Evolutionary conservation across 1,140 invertebrate species (phyloP).

Genomic region (Aphis gossypii): DNA sequence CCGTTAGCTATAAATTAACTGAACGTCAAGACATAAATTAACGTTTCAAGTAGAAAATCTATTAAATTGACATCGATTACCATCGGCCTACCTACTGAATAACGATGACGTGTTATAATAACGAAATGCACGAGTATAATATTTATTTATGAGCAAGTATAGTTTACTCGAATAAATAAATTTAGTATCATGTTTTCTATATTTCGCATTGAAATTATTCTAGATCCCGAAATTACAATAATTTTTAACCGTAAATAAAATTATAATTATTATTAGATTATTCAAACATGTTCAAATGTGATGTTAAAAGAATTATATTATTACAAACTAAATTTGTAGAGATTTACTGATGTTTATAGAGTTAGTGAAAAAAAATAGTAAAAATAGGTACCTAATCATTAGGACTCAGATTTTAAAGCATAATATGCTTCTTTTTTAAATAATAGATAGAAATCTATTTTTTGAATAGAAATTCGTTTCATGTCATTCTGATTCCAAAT

Average conservation of each 20-base stretch:
- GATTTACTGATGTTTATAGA: too few species aligned
- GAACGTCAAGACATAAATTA: background rate
- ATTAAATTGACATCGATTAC: background rate
- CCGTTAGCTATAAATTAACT: background rate
- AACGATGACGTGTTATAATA: background rate
- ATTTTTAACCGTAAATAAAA: background rate
- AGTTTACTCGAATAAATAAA: background rate
- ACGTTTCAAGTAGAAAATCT: background rate
- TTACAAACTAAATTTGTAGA: too few species aligned
- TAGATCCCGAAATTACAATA: background rate
- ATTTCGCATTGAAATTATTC: background rate
- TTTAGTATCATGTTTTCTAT: background rate
- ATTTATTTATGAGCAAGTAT: background rate
- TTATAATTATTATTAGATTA: background rate
- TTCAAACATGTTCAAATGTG: background rate
- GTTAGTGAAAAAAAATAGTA: background rate
- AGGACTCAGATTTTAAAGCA: too few species aligned
- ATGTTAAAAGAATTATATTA: too few species aligned
- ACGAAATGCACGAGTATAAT: too few species aligned
- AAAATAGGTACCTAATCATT: background rate
- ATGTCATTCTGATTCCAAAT: too few species aligned
- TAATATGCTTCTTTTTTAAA: too few species aligned
- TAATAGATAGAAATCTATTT: too few species aligned
- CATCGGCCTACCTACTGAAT: background rate
- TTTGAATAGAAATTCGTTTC: too few species aligned